These are phyloP conservation scores for Baryphthengus martii DNA, from an alignment of 2,113 vertebrate genomes.

Conservation along the genomic window DNA sequence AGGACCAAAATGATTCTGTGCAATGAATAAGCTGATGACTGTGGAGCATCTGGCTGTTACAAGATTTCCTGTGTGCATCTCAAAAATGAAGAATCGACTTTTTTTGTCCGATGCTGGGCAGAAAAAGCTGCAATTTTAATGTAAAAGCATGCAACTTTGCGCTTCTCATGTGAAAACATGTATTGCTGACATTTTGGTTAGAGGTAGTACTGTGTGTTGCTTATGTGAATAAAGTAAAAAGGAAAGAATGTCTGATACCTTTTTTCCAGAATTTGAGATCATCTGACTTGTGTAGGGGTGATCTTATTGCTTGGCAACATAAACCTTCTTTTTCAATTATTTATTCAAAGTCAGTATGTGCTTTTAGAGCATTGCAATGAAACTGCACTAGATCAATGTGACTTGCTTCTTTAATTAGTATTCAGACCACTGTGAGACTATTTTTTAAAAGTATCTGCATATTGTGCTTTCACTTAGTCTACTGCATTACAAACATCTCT, in stretches of 20 bases:
- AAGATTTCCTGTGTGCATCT: neutral
- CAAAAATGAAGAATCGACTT: neutral
- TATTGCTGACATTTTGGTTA: neutral
- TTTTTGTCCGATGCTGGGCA: neutral
- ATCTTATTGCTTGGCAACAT: neutral
- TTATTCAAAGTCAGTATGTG: neutral
- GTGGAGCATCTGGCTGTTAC: neutral
- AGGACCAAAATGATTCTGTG: neutral
- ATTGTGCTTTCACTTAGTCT: neutral
- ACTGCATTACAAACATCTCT: neutral
- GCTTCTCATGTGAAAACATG: neutral
- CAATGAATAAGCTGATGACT: neutral
- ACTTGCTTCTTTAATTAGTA: conserved; percentile 16
- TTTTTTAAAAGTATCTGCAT: neutral
- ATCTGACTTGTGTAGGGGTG: neutral
- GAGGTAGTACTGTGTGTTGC: neutral
- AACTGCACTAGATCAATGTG: neutral
- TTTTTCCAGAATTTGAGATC: neutral
- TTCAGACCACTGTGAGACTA: neutral
- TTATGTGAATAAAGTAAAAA: neutral
- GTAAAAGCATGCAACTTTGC: neutral
- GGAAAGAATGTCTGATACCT: neutral
- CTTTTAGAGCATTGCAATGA: conserved; percentile 15
- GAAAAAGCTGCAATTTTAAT: neutral
- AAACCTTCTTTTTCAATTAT: neutral